A percentile compares a stretch with the other conserved stretches of the same genome.
Evolutionary conservation across 2,797 vertebrate genomes (phyloP).

Genomic region (Chrysocyon brachyurus): DNA sequence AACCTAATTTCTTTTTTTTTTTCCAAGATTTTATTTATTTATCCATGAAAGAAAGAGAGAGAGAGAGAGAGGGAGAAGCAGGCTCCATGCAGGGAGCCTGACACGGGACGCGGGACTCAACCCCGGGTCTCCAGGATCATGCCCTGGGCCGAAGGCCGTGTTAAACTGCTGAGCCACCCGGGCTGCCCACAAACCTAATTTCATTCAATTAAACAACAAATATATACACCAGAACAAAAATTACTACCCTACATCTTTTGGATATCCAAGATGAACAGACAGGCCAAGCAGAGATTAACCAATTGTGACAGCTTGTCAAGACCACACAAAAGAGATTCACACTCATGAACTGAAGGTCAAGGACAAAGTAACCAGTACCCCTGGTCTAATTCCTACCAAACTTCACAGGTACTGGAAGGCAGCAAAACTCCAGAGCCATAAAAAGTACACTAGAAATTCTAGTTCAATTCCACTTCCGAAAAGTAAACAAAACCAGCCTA

Average conservation of each 20-base stretch:
- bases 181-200: neutral
- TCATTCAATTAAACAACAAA: neutral
- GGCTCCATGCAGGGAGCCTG: too few relatives aligned
- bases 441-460: neutral
- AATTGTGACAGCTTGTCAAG: conserved; percentile 23
- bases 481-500: conserved; percentile 10
- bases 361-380: neutral
- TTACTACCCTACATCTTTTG: neutral
- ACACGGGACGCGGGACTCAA: too few relatives aligned
- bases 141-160: too few relatives aligned
- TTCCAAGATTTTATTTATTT: too few relatives aligned
- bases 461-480: conserved; percentile 20
- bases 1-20: neutral
- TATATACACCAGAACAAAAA: neutral
- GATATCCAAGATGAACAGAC: neutral
- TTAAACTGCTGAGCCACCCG: too few relatives aligned
- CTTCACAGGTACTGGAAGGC: neutral
- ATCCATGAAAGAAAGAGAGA: too few relatives aligned
- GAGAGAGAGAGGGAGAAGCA: too few relatives aligned
- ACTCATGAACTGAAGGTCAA: neutral
- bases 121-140: too few relatives aligned
- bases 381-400: neutral
- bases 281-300: conserved; percentile 21
- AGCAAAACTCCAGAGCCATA: neutral
- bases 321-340: neutral